phyloP scores from a whole-genome alignment of 2,888 invertebrate species.

The Elysia crispata region DNA sequence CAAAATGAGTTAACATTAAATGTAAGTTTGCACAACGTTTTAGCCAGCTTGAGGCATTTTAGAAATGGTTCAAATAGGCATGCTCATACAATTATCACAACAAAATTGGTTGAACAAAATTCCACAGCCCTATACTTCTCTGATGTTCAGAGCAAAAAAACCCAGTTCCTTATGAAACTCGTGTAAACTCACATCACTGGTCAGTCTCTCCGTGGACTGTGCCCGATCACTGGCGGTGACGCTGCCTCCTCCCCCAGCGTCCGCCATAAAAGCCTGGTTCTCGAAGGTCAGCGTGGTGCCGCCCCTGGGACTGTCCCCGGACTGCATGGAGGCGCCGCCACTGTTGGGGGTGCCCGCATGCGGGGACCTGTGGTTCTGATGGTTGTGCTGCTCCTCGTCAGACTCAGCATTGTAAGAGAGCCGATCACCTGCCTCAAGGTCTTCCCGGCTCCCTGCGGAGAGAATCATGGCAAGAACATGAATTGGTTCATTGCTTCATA shows the following conservation, averaged over 20 bases:
- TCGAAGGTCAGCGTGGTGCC: slow-evolving; percentile 57
- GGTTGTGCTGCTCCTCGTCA: background rate
- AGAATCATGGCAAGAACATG: background rate
- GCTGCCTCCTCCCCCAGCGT: slow-evolving; percentile 38
- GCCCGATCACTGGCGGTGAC: slow-evolving; percentile 56
- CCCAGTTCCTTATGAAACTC: too few relatives aligned
- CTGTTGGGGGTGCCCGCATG: slow-evolving; percentile 2
- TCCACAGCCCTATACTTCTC: too few relatives aligned
- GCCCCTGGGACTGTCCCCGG: slow-evolving; percentile 24
- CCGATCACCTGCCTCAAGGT: background rate
- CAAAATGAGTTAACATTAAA: too few relatives aligned
- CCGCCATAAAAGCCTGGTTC: slow-evolving; percentile 63
- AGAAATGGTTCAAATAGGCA: too few relatives aligned
- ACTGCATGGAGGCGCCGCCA: slow-evolving; percentile 10
- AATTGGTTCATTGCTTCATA: too few relatives aligned
- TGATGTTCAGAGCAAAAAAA: too few relatives aligned
- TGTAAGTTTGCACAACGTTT: too few relatives aligned
- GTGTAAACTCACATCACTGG: slow-evolving; percentile 50
- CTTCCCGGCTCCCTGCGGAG: slow-evolving; percentile 29
- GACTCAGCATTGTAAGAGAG: slow-evolving; percentile 27
- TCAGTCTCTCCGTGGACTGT: slow-evolving; percentile 46
- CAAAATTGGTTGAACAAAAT: too few relatives aligned
- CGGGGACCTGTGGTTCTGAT: background rate
- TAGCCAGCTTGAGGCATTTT: too few relatives aligned
- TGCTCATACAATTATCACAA: too few relatives aligned